Percentiles rank a stretch among this genome's conserved stretches.
Evolutionary conservation across 2,888 invertebrate species (phyloP).

Genomic region (Aricia artaxerxes): DNA sequence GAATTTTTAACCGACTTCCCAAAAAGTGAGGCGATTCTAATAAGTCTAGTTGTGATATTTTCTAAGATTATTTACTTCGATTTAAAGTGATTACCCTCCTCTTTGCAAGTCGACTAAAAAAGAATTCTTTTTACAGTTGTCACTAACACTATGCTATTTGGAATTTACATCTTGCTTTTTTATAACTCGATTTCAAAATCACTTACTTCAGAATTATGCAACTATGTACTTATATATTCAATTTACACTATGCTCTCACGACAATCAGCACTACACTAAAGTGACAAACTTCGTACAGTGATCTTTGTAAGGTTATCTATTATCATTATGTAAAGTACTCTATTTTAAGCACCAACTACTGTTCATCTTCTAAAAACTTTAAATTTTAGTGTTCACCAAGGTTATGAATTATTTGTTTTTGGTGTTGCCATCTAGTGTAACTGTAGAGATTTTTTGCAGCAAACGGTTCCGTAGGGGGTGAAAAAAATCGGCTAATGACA

Average conservation of each 20-base stretch:
- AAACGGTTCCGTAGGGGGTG: background rate
- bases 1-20: too few relatives aligned
- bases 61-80: too few relatives aligned
- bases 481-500: background rate
- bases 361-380: conserved; percentile 18
- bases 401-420: conserved; percentile 2
- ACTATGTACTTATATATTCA: background rate
- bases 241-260: conserved; percentile 31
- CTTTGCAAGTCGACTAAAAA: too few relatives aligned
- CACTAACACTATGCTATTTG: too few relatives aligned
- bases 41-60: too few relatives aligned
- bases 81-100: too few relatives aligned
- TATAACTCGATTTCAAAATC: background rate
- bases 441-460: background rate
- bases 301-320: conserved; percentile 36
- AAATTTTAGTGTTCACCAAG: background rate
- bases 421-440: background rate
- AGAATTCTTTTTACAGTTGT: too few relatives aligned
- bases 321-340: conserved; percentile 35
- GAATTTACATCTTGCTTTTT: background rate
- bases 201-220: background rate
- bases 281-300: conserved; percentile 3
- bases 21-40: too few relatives aligned
- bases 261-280: conserved; percentile 21
- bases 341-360: conserved; percentile 18